phyloP scores from a whole-genome alignment of 2,797 vertebrate species.

The Petrocephalus schoutedeni region DNA sequence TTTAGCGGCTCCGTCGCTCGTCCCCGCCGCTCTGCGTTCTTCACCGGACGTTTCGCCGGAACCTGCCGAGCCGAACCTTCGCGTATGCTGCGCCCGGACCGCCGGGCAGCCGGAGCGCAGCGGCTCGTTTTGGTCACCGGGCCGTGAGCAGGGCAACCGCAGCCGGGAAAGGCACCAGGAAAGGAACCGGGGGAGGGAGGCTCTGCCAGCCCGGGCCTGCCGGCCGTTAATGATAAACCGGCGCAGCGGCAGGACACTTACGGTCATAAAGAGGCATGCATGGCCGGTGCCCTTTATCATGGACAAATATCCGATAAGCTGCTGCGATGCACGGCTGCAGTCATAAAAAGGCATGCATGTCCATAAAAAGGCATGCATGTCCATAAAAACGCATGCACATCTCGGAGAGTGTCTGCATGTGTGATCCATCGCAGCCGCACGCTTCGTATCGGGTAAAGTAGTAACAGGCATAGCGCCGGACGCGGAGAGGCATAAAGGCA shows the following conservation, averaged over 20 bases:
- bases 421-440: not conserved
- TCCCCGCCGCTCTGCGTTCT: not conserved
- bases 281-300: not conserved
- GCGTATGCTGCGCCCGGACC: not conserved
- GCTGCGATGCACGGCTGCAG: constrained; percentile 2
- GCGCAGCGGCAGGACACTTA: not conserved
- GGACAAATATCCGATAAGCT: not conserved
- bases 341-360: not conserved
- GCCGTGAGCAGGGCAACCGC: not conserved
- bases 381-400: not conserved
- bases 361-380: not conserved
- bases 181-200: not conserved
- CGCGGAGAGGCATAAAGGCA: not conserved
- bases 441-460: not conserved
- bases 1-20: not conserved
- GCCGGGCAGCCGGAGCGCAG: not conserved
- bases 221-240: constrained; percentile 22
- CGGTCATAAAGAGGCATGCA: not conserved
- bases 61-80: not conserved
- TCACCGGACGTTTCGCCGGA: not conserved
- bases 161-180: not conserved
- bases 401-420: not conserved
- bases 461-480: not conserved
- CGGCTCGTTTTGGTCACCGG: not conserved
- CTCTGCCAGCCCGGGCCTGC: constrained; percentile 3